Percentiles rank a stretch among this genome's conserved stretches.
Conservation (phyloP, 2,797 vertebrate genomes). For the Allobates femoralis region DNA sequence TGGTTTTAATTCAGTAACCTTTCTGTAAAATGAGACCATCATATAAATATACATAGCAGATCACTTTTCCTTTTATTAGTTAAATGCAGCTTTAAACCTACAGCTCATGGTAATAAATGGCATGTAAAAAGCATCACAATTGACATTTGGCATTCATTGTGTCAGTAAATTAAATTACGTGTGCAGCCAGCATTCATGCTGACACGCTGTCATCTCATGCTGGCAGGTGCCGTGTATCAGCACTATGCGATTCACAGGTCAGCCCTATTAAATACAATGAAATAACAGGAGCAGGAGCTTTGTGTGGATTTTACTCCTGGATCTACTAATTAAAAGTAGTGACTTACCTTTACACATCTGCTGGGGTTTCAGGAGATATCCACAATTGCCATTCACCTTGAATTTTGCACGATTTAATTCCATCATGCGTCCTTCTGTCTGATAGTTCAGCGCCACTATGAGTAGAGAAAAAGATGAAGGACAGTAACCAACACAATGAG, state of each 20-base stretch:
- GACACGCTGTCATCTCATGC: neutral
- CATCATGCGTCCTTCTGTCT: constrained; percentile 97
- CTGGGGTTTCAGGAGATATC: constrained; percentile 94
- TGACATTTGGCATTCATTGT: neutral
- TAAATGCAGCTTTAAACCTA: neutral
- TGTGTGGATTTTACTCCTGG: neutral
- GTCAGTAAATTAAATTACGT: constrained; percentile 5
- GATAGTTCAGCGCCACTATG: constrained; percentile 97
- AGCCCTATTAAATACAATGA: neutral
- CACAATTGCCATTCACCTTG: constrained; percentile 91
- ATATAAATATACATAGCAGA: neutral
- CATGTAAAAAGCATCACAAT: constrained; percentile 6
- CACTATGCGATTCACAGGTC: neutral
- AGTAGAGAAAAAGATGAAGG: constrained; percentile 31
- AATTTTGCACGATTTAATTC: constrained; percentile 97
- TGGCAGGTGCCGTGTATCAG: neutral
- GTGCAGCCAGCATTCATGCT: neutral
- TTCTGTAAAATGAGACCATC: neutral
- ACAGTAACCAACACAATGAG: neutral
- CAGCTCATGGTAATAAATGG: neutral
- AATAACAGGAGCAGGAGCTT: constrained; percentile 15
- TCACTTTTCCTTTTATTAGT: neutral
- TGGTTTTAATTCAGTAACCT: neutral
- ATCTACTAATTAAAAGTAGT: neutral
- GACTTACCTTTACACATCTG: constrained; percentile 93